Percentiles rank a stretch among this genome's conserved stretches.
phyloP scores from a whole-genome alignment of 2,888 invertebrate genomes.

The Tipula vernalis region DNA sequence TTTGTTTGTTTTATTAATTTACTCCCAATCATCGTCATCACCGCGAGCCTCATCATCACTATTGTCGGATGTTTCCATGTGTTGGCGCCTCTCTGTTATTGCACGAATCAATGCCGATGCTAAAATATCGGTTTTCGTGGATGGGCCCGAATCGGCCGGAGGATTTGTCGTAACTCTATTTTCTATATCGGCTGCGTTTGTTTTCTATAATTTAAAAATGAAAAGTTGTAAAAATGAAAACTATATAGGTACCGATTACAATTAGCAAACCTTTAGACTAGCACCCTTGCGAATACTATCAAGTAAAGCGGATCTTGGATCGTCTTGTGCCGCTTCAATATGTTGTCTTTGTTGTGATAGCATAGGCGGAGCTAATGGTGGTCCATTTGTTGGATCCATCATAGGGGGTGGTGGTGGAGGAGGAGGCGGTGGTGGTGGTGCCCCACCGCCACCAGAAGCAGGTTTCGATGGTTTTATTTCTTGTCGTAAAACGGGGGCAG shows the following conservation, averaged over 20 bases:
- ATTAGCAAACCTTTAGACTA: slow-evolving; percentile 49
- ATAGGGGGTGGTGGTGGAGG: slow-evolving; percentile 26
- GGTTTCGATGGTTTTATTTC: neutral
- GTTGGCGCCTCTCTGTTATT: neutral
- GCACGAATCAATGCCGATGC: neutral
- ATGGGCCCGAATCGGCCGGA: neutral
- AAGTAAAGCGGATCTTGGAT: slow-evolving; percentile 60
- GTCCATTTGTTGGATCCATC: slow-evolving; percentile 7
- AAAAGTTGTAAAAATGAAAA: neutral
- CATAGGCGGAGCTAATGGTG: slow-evolving; percentile 34
- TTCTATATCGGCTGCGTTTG: neutral
- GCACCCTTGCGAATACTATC: slow-evolving; percentile 73
- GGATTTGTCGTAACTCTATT: neutral
- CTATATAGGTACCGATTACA: neutral
- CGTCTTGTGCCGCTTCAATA: slow-evolving; percentile 27
- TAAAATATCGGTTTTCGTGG: neutral
- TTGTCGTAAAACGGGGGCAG: neutral
- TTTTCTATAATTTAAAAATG: neutral
- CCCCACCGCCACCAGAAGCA: slow-evolving; percentile 23
- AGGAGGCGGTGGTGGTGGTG: slow-evolving; percentile 34
- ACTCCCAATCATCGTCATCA: neutral
- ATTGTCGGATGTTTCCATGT: neutral
- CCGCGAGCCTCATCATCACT: neutral
- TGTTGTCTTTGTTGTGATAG: slow-evolving; percentile 24
- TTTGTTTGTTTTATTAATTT: neutral